phyloP scores from a whole-genome alignment of 2,797 vertebrate genomes.

The Siniperca scherzeri region DNA sequence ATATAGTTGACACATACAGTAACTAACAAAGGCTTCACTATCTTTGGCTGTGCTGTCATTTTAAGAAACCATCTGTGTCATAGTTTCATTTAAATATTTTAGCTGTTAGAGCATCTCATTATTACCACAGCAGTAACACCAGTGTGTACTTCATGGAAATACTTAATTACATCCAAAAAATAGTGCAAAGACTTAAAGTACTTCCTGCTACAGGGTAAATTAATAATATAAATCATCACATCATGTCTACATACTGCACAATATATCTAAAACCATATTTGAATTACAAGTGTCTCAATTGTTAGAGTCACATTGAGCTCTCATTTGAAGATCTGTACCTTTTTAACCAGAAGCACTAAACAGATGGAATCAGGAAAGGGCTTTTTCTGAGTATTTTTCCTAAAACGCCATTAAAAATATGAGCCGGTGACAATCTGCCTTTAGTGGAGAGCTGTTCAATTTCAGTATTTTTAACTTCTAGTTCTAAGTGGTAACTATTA shows the following conservation, averaged over 20 bases:
- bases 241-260: conserved; percentile 2
- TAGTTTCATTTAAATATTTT: conserved; percentile 1
- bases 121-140: neutral
- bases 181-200: neutral
- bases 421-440: conserved; percentile 31
- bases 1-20: neutral
- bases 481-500: conserved; percentile 26
- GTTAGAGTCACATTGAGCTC: conserved; percentile 19
- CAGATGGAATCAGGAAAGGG: conserved; percentile 33
- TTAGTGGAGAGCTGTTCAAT: conserved; percentile 42
- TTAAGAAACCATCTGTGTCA: conserved; percentile 2
- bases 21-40: neutral
- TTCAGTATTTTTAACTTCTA: conserved; percentile 42
- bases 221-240: neutral
- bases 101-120: neutral
- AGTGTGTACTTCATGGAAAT: neutral
- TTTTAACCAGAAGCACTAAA: conserved; percentile 55
- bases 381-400: conserved; percentile 33
- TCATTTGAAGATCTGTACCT: conserved; percentile 35
- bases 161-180: neutral
- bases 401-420: conserved; percentile 34
- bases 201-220: neutral
- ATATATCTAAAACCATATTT: conserved; percentile 15
- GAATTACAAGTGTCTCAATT: conserved; percentile 15
- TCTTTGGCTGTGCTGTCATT: neutral